phyloP scores from a whole-genome alignment of 2,888 invertebrate genomes.

The Diplolepis rosae region DNA sequence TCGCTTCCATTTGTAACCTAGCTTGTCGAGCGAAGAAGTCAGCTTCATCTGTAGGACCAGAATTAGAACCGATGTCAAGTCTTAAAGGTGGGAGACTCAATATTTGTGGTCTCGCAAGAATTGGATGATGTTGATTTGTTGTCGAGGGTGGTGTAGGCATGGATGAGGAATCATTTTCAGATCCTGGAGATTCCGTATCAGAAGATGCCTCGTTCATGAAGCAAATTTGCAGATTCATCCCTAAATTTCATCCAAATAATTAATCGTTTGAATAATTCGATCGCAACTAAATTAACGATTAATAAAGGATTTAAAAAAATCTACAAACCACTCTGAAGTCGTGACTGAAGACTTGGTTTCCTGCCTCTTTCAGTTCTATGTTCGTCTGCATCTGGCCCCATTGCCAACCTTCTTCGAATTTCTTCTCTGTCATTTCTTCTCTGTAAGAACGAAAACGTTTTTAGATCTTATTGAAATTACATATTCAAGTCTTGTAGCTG shows the following conservation, averaged over 20 bases:
- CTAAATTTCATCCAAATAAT: constrained; percentile 70
- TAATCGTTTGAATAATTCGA: not conserved
- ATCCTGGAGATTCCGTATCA: constrained; percentile 86
- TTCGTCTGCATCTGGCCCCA: constrained; percentile 87
- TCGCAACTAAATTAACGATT: not conserved
- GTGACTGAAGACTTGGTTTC: constrained; percentile 90
- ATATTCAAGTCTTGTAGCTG: no score
- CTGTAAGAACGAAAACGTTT: constrained; percentile 72
- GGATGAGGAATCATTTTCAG: constrained; percentile 78
- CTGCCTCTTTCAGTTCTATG: constrained; percentile 85
- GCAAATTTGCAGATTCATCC: constrained; percentile 95
- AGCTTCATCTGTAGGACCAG: constrained; percentile 76
- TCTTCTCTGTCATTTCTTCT: constrained; percentile 94
- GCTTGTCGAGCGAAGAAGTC: constrained; percentile 89
- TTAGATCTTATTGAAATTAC: not conserved
- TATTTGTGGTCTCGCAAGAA: constrained; percentile 62
- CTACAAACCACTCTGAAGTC: constrained; percentile 87
- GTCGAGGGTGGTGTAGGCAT: constrained; percentile 50
- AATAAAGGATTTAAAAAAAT: constrained; percentile 35
- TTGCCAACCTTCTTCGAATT: constrained; percentile 89
- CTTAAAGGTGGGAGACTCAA: constrained; percentile 68
- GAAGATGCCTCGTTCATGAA: constrained; percentile 95
- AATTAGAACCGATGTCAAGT: constrained; percentile 59
- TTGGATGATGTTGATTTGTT: constrained; percentile 48
- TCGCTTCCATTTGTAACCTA: constrained; percentile 88